Conservation (phyloP, 1,140 invertebrate species). For the Hylyphantes graminicola region DNA sequence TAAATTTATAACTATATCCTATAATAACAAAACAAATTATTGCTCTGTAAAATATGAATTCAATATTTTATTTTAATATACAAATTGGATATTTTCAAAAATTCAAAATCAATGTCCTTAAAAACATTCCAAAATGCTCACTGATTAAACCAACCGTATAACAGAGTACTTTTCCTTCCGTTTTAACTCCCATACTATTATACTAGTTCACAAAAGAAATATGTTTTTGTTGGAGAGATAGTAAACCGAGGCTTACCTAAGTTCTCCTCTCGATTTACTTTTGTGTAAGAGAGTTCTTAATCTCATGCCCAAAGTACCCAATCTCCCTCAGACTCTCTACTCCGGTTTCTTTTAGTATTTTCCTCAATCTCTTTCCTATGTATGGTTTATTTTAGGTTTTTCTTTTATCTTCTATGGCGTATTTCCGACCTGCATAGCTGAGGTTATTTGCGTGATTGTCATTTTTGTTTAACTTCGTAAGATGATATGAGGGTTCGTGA, state of each 20-base stretch:
- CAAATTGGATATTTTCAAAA: too few species aligned
- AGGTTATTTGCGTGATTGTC: too few species aligned
- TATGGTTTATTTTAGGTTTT: too few species aligned
- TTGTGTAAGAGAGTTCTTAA: constrained; percentile 42
- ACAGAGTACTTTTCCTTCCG: neutral
- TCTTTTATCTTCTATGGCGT: neutral
- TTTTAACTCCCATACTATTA: neutral
- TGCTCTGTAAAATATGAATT: too few species aligned
- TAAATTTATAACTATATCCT: too few species aligned
- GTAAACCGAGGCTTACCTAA: constrained; percentile 18
- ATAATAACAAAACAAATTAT: too few species aligned
- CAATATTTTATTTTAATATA: too few species aligned
- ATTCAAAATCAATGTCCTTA: neutral
- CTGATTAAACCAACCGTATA: constrained; percentile 1
- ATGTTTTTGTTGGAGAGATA: constrained; percentile 24
- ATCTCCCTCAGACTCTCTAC: constrained; percentile 27
- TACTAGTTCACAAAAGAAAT: constrained; percentile 36
- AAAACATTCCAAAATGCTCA: neutral
- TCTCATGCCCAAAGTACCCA: constrained; percentile 34
- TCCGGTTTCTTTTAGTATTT: constrained; percentile 31
- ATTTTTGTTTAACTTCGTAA: neutral
- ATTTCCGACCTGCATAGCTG: neutral
- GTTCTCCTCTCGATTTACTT: constrained; percentile 33
- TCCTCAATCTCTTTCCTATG: neutral
- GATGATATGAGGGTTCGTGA: neutral